Evolutionary conservation across 2,797 vertebrate genomes (phyloP).

Genomic region (Sebastes hubbsi): DNA sequence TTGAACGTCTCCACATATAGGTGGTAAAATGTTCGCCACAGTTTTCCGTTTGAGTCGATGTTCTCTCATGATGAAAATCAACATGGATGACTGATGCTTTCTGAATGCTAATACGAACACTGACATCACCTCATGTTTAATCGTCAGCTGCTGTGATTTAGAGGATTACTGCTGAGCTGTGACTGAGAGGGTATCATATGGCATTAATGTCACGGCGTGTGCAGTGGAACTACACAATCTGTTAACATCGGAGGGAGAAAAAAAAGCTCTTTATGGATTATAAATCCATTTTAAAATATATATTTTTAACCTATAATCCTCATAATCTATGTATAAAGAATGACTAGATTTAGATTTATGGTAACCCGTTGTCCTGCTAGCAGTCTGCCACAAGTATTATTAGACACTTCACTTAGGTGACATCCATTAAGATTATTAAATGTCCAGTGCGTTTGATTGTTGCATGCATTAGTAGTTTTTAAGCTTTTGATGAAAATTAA

Average conservation of each 20-base stretch:
- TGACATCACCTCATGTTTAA: slow-evolving; percentile 13
- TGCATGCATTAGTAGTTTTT: slow-evolving; percentile 52
- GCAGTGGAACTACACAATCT: slow-evolving; percentile 25
- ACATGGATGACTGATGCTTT: not conserved
- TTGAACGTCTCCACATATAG: not conserved
- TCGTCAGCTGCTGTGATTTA: slow-evolving; percentile 15
- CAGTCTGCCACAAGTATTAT: slow-evolving; percentile 11
- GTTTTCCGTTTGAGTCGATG: not conserved
- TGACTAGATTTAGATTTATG: slow-evolving; percentile 35
- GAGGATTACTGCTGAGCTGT: slow-evolving; percentile 40
- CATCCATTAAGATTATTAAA: slow-evolving; percentile 64
- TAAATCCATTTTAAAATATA: slow-evolving; percentile 25
- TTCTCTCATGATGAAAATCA: not conserved
- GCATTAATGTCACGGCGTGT: slow-evolving; percentile 24
- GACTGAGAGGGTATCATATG: slow-evolving; percentile 33
- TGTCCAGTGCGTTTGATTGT: slow-evolving; percentile 40
- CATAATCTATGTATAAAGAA: slow-evolving; percentile 31
- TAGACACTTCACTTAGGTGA: slow-evolving; percentile 32
- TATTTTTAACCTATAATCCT: slow-evolving; percentile 52
- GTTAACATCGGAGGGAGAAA: slow-evolving; percentile 35
- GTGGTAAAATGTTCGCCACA: not conserved
- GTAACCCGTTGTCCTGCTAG: slow-evolving; percentile 4
- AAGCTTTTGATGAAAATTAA: slow-evolving; percentile 73
- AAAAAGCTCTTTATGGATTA: slow-evolving; percentile 33
- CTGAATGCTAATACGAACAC: not conserved